phyloP scores from a whole-genome alignment of 2,888 invertebrate species.

The Tenthredo livida region DNA sequence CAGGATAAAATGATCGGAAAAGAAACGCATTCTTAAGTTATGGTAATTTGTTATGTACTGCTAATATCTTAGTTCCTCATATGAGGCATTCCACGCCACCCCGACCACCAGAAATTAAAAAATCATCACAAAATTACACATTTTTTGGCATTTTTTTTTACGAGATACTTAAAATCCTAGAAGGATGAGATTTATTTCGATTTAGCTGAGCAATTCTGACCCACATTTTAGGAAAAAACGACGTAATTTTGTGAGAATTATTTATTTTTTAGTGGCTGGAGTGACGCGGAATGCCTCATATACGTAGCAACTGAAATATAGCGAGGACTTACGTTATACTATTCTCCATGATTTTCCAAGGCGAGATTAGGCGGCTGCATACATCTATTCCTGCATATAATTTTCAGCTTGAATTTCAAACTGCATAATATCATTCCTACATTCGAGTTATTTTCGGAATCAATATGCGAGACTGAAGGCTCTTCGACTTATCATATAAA shows the following conservation, averaged over 20 bases:
- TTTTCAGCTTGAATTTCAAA: conserved; percentile 3
- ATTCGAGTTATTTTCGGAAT: background rate
- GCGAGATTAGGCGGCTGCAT: background rate
- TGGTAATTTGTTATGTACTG: background rate
- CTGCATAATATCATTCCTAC: background rate
- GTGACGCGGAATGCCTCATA: background rate
- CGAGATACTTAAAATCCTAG: too few species aligned
- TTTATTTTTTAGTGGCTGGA: too few species aligned
- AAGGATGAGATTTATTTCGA: too few species aligned
- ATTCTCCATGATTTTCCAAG: background rate
- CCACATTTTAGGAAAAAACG: too few species aligned
- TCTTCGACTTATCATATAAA: background rate
- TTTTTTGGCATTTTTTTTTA: too few species aligned
- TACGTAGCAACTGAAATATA: background rate
- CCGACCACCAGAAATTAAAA: too few species aligned
- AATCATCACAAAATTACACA: too few species aligned
- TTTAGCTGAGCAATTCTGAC: too few species aligned
- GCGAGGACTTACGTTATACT: too few species aligned
- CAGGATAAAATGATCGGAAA: background rate
- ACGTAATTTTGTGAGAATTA: too few species aligned
- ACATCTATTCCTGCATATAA: conserved; percentile 1
- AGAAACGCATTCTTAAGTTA: background rate
- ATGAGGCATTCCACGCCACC: background rate
- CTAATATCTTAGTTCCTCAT: background rate
- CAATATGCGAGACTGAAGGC: background rate